Evolutionary conservation across 1,140 invertebrate genomes (phyloP).

Genomic region (Dryas iulia): DNA sequence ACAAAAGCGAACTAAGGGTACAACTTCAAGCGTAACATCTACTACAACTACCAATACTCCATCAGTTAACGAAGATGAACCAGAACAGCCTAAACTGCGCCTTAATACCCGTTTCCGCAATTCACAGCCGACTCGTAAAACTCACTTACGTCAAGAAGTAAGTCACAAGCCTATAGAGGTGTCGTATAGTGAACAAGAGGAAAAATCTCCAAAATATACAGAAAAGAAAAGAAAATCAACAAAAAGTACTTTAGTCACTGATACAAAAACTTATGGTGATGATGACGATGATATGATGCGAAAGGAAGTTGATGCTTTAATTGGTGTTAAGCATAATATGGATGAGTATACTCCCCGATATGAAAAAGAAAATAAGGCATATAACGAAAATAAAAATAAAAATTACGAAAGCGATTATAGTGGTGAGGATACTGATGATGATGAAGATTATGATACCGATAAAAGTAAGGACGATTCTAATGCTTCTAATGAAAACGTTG

Average conservation of each 20-base stretch:
- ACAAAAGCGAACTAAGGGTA: constrained; percentile 39
- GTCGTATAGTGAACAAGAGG: constrained; percentile 16
- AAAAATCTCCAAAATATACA: constrained; percentile 50
- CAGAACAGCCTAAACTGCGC: constrained; percentile 40
- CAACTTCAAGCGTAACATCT: too few relatives aligned
- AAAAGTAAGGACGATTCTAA: constrained; percentile 16
- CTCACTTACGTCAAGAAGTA: not conserved
- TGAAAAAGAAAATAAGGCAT: constrained; percentile 51
- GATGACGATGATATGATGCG: constrained; percentile 58
- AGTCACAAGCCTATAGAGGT: not conserved
- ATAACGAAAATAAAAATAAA: constrained; percentile 20
- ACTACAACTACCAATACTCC: constrained; percentile 30
- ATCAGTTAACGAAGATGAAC: constrained; percentile 29
- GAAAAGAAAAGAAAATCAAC: constrained; percentile 67
- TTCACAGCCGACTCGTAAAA: constrained; percentile 29
- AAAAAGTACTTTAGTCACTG: constrained; percentile 67
- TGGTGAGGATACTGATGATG: constrained; percentile 15
- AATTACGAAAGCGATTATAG: constrained; percentile 27
- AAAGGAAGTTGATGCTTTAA: constrained; percentile 65
- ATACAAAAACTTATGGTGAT: constrained; percentile 66
- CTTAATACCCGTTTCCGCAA: constrained; percentile 54
- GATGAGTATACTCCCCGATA: constrained; percentile 65
- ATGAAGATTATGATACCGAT: constrained; percentile 32
- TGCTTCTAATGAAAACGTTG: constrained; percentile 12
- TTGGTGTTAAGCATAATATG: constrained; percentile 61